A percentile compares a stretch with the other conserved stretches of the same genome.
Evolutionary conservation across 2,113 vertebrate species (phyloP).

Genomic region (Caretta caretta): DNA sequence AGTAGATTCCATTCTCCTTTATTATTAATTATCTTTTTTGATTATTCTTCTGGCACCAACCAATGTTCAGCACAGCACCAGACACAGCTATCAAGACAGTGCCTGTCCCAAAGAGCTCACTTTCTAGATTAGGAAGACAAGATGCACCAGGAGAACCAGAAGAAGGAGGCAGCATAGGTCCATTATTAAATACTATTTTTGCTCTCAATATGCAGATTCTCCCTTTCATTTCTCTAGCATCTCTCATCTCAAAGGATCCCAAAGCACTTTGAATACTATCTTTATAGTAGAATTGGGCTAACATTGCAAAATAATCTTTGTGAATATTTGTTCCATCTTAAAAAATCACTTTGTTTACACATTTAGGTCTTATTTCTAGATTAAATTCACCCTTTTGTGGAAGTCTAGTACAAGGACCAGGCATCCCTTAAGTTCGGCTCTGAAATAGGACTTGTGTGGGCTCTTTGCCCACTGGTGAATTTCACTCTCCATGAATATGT

Average conservation of each 20-base stretch:
- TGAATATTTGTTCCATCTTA: background rate
- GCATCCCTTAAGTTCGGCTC: background rate
- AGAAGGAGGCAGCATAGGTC: background rate
- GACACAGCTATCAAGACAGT: rapidly evolving
- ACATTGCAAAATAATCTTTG: background rate
- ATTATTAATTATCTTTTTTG: background rate
- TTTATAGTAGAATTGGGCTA: background rate
- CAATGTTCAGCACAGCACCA: background rate
- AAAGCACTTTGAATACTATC: background rate
- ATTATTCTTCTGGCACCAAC: background rate
- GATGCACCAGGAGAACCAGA: background rate
- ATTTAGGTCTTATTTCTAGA: background rate
- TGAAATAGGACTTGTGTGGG: background rate
- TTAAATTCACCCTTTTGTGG: background rate
- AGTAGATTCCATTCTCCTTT: rapidly evolving
- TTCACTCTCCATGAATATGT: background rate
- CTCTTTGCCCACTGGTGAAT: background rate
- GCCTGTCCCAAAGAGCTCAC: background rate
- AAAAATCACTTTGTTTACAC: background rate
- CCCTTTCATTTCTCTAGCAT: background rate
- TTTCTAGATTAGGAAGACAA: background rate
- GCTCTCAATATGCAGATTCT: background rate
- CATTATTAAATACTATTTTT: background rate
- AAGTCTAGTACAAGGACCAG: background rate
- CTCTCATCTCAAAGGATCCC: background rate